Percentiles rank a stretch among this genome's conserved stretches.
phyloP scores from a whole-genome alignment of 30 jellyfish, hydroid and myxozoan species.

The Chrysaora quinquecirrha region DNA sequence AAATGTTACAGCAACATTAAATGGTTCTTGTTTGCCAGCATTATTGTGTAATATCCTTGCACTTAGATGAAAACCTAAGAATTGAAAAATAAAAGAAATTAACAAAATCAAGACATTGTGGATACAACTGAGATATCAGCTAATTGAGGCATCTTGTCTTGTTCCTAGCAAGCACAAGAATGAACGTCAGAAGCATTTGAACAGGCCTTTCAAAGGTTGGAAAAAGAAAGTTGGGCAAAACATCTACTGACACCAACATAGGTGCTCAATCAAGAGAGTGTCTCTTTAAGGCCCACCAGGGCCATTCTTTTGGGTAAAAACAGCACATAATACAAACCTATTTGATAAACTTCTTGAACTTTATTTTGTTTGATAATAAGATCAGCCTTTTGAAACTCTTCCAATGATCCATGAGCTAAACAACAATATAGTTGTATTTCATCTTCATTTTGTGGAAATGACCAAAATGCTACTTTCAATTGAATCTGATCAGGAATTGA shows the following conservation, averaged over 20 bases:
- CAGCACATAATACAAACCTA: conserved; percentile 84
- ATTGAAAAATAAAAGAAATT: neutral
- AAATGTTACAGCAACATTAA: conserved; percentile 82
- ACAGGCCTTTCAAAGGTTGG: no score
- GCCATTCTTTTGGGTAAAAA: no score
- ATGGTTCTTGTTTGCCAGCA: conserved; percentile 45
- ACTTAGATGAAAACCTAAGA: conserved; percentile 89
- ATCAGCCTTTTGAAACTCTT: conserved; percentile 80
- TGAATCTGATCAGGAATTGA: conserved; percentile 96
- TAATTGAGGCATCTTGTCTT: no score
- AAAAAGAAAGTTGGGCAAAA: no score
- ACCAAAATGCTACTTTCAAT: conserved; percentile 86
- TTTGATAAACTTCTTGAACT: conserved; percentile 83
- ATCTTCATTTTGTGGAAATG: conserved; percentile 91
- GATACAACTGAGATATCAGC: no score
- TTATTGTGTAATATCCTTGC: conserved; percentile 65
- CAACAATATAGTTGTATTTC: conserved; percentile 90
- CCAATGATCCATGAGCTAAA: conserved; percentile 87
- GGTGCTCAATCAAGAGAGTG: no score
- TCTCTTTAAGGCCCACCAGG: no score
- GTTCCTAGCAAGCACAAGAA: no score
- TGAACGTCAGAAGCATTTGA: no score
- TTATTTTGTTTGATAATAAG: conserved; percentile 44
- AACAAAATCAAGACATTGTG: no score
- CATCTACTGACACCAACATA: no score